phyloP scores from a whole-genome alignment of 2,113 vertebrate genomes.

The Chascanopsetta lugubris region DNA sequence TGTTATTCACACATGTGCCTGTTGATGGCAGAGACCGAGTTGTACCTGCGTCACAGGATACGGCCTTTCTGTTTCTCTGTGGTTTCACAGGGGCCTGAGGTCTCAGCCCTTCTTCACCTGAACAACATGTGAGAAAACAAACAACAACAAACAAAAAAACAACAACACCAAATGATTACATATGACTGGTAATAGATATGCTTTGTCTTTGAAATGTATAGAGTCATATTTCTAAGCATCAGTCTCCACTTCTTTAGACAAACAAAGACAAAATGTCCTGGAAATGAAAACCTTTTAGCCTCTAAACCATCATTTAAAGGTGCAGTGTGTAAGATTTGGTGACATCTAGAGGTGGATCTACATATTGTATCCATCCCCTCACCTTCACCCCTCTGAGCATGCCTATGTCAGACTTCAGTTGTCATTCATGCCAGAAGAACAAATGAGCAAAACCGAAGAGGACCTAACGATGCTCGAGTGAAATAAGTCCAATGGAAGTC shows the following conservation, averaged over 20 bases:
- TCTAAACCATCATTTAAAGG: too few species aligned
- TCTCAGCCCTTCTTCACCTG: slow-evolving; percentile 74
- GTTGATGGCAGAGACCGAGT: background rate
- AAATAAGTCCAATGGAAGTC: too few species aligned
- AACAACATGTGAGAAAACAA: slow-evolving; percentile 10
- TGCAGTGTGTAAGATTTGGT: too few species aligned
- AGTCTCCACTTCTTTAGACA: background rate
- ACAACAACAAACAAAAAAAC: too few species aligned
- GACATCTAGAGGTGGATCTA: too few species aligned
- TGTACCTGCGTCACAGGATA: slow-evolving; percentile 80
- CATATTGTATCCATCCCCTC: too few species aligned
- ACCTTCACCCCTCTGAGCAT: too few species aligned
- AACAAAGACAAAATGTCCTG: background rate
- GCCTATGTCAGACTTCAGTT: too few species aligned
- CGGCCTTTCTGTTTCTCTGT: slow-evolving; percentile 77
- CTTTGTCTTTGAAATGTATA: background rate
- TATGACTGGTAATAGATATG: background rate
- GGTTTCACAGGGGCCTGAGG: slow-evolving; percentile 75
- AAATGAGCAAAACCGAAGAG: too few species aligned
- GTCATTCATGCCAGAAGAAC: too few species aligned
- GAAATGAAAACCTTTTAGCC: too few species aligned
- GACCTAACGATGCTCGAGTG: too few species aligned
- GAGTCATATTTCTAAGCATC: background rate
- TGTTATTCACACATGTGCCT: background rate
- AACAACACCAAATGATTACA: background rate